These are phyloP conservation scores for Theodoxus fluviatilis DNA, from an alignment of 2,888 invertebrate species.

Conservation along the genomic window DNA sequence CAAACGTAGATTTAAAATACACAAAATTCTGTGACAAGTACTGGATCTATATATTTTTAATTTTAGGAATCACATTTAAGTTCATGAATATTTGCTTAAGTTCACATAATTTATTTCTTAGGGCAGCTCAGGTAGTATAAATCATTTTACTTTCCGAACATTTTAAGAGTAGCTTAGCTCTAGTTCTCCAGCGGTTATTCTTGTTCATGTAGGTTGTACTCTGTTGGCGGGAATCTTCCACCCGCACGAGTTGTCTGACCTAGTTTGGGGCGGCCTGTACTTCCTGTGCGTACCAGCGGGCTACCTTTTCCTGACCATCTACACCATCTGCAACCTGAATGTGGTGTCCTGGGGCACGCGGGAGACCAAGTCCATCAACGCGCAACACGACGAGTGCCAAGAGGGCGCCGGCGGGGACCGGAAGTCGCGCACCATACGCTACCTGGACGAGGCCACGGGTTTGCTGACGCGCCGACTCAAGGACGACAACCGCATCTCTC, in stretches of 20 bases:
- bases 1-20: too few species aligned
- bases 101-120: too few species aligned
- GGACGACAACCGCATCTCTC: constrained; percentile 23
- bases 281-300: constrained; percentile 91
- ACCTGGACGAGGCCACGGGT: constrained; percentile 27
- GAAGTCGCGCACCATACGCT: constrained; percentile 14
- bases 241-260: constrained; percentile 76
- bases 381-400: constrained; percentile 27
- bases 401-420: not conserved
- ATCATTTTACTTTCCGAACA: too few species aligned
- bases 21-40: too few species aligned
- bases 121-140: too few species aligned
- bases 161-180: too few species aligned
- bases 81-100: too few species aligned
- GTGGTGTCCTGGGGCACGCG: constrained; percentile 93
- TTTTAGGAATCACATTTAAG: too few species aligned
- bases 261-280: constrained; percentile 77
- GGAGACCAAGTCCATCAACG: constrained; percentile 67
- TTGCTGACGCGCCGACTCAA: constrained; percentile 20
- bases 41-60: too few species aligned
- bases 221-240: constrained; percentile 94
- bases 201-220: too few species aligned
- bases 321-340: constrained; percentile 89
- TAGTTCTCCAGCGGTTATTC: too few species aligned
- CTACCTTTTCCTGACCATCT: constrained; percentile 89